phyloP scores from a whole-genome alignment of 2,888 invertebrate genomes.

The Eupelmus urozonus region DNA sequence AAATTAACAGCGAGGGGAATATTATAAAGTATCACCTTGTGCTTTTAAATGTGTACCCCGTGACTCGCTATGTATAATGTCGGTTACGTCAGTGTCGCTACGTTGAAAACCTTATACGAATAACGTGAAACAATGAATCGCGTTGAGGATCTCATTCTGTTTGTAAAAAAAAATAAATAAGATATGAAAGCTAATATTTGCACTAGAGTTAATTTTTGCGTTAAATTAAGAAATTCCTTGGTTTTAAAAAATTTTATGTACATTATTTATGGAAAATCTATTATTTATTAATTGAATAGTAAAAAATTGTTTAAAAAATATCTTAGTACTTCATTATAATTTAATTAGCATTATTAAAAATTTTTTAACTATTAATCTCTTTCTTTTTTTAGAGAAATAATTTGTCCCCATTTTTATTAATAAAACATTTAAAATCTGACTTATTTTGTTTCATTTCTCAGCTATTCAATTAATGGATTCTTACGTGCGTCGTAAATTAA shows the following conservation, averaged over 20 bases:
- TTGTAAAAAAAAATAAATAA: slow-evolving; percentile 23
- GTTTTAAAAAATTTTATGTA: slow-evolving; percentile 14
- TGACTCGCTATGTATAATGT: slow-evolving; percentile 48
- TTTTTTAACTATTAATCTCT: background rate
- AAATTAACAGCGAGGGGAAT: slow-evolving; percentile 43
- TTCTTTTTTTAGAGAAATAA: no score
- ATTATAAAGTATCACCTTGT: slow-evolving; percentile 53
- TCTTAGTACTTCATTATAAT: background rate
- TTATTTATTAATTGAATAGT: background rate
- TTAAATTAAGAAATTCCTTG: slow-evolving; percentile 16
- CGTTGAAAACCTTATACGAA: slow-evolving; percentile 42
- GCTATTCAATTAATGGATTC: slow-evolving; percentile 35
- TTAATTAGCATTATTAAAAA: slow-evolving; percentile 3
- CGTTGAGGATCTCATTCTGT: slow-evolving; percentile 28
- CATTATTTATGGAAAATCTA: background rate
- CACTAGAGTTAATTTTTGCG: slow-evolving; percentile 18
- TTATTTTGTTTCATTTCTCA: background rate
- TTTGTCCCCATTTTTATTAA: background rate
- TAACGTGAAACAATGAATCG: slow-evolving; percentile 37
- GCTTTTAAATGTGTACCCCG: slow-evolving; percentile 57
- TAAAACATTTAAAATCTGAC: slow-evolving; percentile 1
- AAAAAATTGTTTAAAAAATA: background rate
- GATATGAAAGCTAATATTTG: slow-evolving; percentile 18
- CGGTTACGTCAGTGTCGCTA: slow-evolving; percentile 53
- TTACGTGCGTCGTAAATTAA: slow-evolving; percentile 10